Evolutionary conservation across 2,797 vertebrate genomes (phyloP).

Genomic region (Platyrinchus mystaceus): DNA sequence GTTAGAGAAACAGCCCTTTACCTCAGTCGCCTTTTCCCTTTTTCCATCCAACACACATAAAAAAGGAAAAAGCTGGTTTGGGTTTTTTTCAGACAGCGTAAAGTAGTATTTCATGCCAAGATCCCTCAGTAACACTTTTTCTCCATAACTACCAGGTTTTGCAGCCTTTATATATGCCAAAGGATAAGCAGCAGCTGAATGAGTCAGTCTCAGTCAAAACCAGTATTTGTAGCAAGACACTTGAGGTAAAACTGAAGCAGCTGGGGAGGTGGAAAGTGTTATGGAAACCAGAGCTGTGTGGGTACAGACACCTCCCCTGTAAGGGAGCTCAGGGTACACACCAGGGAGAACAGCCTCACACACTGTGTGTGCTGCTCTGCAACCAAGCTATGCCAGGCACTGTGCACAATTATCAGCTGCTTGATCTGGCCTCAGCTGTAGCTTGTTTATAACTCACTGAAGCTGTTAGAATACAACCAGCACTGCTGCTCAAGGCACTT

Average conservation of each 20-base stretch:
- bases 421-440: background rate
- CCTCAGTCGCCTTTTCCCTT: background rate
- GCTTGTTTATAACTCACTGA: background rate
- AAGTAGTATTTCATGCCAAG: background rate
- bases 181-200: background rate
- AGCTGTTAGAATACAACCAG: background rate
- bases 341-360: background rate
- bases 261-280: background rate
- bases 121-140: background rate
- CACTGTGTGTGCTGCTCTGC: background rate
- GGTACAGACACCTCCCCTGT: background rate
- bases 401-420: background rate
- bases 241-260: constrained; percentile 10
- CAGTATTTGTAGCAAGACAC: background rate
- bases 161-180: background rate
- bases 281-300: background rate
- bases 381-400: background rate
- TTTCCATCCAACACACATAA: background rate
- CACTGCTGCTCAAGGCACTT: background rate
- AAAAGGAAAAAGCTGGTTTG: background rate
- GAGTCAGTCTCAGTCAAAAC: background rate
- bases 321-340: background rate
- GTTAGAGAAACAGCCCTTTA: background rate
- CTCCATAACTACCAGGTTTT: background rate
- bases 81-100: accelerated